Evolutionary conservation across 2,797 vertebrate genomes (phyloP).

Genomic region (Fringilla coelebs): DNA sequence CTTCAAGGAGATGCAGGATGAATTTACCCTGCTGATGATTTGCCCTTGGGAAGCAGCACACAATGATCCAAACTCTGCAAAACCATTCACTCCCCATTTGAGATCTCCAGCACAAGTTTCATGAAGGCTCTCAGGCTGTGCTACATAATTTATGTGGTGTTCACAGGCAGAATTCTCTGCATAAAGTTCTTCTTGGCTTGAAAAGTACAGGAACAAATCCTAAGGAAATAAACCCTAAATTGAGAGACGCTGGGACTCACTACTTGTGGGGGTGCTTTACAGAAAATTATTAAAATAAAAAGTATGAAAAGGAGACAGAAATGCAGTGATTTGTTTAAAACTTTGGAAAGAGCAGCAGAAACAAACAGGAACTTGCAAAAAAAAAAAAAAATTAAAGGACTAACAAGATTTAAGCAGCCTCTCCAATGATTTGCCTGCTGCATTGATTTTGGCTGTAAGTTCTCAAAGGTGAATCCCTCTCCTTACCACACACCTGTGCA

Average conservation of each 20-base stretch:
- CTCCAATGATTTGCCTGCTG: neutral
- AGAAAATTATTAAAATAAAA: neutral
- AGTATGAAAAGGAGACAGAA: neutral
- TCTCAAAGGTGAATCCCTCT: neutral
- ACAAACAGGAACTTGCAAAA: neutral
- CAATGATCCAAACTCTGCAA: neutral
- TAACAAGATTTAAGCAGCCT: neutral
- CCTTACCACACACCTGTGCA: neutral
- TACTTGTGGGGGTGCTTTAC: neutral
- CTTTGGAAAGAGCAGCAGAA: neutral
- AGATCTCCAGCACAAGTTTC: neutral
- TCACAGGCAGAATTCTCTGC: neutral
- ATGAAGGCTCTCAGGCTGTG: neutral
- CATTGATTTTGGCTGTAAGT: neutral
- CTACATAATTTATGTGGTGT: neutral
- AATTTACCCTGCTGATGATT: neutral
- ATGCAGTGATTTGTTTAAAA: neutral
- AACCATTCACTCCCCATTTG: neutral
- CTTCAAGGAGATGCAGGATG: neutral
- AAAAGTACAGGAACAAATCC: neutral
- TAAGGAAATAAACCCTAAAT: neutral
- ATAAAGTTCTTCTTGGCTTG: neutral
- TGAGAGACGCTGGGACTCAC: neutral
- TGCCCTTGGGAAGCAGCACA: neutral
- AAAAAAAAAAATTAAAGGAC: neutral